A percentile compares a stretch with the other conserved stretches of the same genome.
phyloP scores from a whole-genome alignment of 2,888 invertebrate species.

The Machimus atricapillus region DNA sequence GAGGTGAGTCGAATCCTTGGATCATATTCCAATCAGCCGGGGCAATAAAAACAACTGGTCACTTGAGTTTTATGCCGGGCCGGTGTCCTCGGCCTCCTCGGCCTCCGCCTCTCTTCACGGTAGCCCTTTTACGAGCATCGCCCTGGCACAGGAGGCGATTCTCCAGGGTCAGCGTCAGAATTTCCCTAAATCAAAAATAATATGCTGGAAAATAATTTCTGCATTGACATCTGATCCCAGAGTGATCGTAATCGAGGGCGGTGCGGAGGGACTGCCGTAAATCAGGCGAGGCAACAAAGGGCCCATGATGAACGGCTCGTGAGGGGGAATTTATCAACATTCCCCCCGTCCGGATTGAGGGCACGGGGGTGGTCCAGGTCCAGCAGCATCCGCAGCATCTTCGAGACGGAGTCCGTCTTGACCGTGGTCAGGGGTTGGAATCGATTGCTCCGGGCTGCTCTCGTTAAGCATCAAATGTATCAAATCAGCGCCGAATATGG shows the following conservation, averaged over 20 bases:
- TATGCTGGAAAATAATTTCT: conserved; percentile 49
- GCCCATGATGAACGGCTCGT: conserved; percentile 39
- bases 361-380: neutral
- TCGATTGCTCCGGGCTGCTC: neutral
- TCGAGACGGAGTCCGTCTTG: neutral
- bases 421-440: conserved; percentile 29
- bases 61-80: conserved; percentile 35
- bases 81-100: neutral
- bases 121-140: conserved; percentile 29
- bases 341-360: neutral
- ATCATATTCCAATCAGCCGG: conserved; percentile 47
- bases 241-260: conserved; percentile 46
- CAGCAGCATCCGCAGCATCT: neutral
- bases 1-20: conserved; percentile 26
- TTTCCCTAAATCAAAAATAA: conserved; percentile 49
- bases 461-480: conserved; percentile 15
- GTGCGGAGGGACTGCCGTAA: conserved; percentile 26
- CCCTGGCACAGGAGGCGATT: neutral
- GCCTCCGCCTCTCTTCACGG: neutral
- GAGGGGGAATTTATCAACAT: conserved; percentile 22
- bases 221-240: conserved; percentile 48
- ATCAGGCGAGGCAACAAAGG: conserved; percentile 40
- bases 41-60: conserved; percentile 48
- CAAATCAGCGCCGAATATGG: conserved; percentile 22
- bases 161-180: conserved; percentile 11